Percentiles rank a stretch among this genome's conserved stretches.
These are phyloP conservation scores for Tetramorium simillimum DNA, from an alignment of 1,140 invertebrate species.

Conservation along the genomic window DNA sequence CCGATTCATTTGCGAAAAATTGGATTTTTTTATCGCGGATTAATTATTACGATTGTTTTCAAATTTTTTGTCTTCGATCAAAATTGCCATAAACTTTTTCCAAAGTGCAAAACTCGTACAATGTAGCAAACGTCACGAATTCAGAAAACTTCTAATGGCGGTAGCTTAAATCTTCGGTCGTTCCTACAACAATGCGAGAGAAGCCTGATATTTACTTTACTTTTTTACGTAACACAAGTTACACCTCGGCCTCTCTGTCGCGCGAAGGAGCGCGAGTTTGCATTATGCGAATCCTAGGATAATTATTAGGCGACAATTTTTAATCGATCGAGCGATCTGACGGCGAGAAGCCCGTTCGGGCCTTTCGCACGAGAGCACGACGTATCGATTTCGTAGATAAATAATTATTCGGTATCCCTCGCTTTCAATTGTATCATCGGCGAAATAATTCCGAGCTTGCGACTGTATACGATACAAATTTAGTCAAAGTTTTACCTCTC, in stretches of 20 bases:
- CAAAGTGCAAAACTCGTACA: not conserved
- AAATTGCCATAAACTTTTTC: constrained; percentile 21
- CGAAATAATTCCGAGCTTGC: constrained; percentile 36
- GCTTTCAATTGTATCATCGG: constrained; percentile 42
- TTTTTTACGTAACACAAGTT: constrained; percentile 42
- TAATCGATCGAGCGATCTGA: constrained; percentile 41
- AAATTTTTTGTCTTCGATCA: not conserved
- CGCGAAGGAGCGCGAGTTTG: not conserved
- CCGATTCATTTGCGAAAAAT: not conserved
- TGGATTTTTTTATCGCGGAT: not conserved
- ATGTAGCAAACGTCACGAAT: not conserved
- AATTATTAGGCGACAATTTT: constrained; percentile 60
- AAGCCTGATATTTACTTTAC: constrained; percentile 1
- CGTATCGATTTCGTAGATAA: constrained; percentile 46
- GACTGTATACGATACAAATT: constrained; percentile 43
- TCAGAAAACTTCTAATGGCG: constrained; percentile 1
- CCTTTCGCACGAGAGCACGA: constrained; percentile 33
- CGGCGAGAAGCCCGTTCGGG: not conserved
- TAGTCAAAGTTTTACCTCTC: constrained; percentile 31
- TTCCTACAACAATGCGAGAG: constrained; percentile 6
- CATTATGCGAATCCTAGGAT: constrained; percentile 50
- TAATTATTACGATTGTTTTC: not conserved
- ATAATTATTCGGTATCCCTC: constrained; percentile 27
- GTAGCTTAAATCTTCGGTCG: constrained; percentile 3
- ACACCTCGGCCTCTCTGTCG: constrained; percentile 44